Percentiles rank a stretch among this genome's conserved stretches.
phyloP scores from a whole-genome alignment of 2,113 vertebrate species.

The Willisornis vidua region DNA sequence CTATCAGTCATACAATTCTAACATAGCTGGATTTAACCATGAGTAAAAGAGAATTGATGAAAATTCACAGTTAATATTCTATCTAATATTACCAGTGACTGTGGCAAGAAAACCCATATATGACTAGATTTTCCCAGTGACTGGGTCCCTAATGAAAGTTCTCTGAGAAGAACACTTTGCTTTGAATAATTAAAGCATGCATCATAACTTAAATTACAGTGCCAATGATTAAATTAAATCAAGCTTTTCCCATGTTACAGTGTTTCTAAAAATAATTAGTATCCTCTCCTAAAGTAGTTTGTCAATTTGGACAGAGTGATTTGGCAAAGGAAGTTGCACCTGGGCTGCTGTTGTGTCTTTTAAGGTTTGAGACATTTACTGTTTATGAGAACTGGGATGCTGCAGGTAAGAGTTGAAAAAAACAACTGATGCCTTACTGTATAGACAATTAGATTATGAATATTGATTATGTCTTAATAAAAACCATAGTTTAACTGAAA shows the following conservation, averaged over 20 bases:
- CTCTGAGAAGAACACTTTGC: slow-evolving; percentile 22
- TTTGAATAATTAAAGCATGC: slow-evolving; percentile 61
- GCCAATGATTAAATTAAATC: slow-evolving; percentile 67
- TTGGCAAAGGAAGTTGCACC: slow-evolving; percentile 30
- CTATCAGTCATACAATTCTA: background rate
- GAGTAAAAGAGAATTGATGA: background rate
- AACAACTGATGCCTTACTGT: background rate
- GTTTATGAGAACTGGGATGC: background rate
- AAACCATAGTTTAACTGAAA: background rate
- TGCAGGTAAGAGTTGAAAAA: background rate
- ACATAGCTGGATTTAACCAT: background rate
- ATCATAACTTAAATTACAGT: slow-evolving; percentile 59
- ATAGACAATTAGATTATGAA: background rate
- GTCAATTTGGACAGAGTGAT: slow-evolving; percentile 38
- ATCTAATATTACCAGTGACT: background rate
- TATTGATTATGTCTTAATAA: background rate
- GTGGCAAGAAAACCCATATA: background rate
- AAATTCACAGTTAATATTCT: background rate
- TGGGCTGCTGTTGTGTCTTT: slow-evolving; percentile 18
- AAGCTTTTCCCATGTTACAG: background rate
- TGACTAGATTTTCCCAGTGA: background rate
- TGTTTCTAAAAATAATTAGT: slow-evolving; percentile 60
- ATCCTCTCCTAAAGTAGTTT: slow-evolving; percentile 41
- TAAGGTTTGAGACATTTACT: background rate
- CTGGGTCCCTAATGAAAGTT: background rate